Percentiles rank a stretch among this genome's conserved stretches.
These are phyloP conservation scores for Amblyopsis rosae DNA, from an alignment of 2,113 vertebrate genomes.

Conservation along the genomic window DNA sequence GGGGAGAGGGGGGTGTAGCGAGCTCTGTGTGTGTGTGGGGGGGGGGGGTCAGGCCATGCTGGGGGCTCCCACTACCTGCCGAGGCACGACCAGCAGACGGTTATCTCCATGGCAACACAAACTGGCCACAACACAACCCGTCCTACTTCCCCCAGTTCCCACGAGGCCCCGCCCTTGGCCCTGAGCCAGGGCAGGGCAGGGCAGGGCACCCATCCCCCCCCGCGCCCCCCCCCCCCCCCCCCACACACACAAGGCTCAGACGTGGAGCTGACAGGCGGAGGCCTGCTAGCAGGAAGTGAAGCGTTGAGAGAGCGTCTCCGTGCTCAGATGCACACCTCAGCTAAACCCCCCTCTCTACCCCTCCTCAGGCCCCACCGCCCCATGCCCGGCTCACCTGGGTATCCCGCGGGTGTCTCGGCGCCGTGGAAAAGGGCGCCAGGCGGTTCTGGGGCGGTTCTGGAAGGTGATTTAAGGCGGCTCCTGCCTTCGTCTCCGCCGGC, in stretches of 20 bases:
- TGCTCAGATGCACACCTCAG: too few relatives aligned
- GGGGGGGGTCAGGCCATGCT: too few relatives aligned
- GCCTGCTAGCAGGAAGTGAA: constrained; percentile 57
- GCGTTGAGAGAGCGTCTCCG: not conserved
- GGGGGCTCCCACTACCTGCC: too few relatives aligned
- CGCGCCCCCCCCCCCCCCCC: constrained; percentile 34
- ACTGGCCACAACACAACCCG: too few relatives aligned
- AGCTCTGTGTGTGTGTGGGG: not conserved
- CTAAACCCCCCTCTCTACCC: constrained; percentile 7
- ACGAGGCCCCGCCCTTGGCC: constrained; percentile 73
- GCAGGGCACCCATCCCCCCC: constrained; percentile 56
- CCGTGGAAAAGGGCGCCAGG: constrained; percentile 19
- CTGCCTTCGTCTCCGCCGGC: constrained; percentile 72
- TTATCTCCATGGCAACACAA: too few relatives aligned
- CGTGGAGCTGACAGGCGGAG: not conserved
- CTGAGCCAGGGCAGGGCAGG: too few relatives aligned
- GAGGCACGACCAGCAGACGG: too few relatives aligned
- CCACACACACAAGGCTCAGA: not conserved
- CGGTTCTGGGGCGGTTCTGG: constrained; percentile 11
- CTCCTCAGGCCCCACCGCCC: not conserved
- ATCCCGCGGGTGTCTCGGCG: not conserved
- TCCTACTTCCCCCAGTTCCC: too few relatives aligned
- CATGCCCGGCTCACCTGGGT: not conserved
- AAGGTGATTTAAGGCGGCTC: constrained; percentile 25
- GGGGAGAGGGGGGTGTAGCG: constrained; percentile 17